Base-by-base conservation (phyloP, 2,797 vertebrate genomes). In the Anguilla obscura region DNA sequence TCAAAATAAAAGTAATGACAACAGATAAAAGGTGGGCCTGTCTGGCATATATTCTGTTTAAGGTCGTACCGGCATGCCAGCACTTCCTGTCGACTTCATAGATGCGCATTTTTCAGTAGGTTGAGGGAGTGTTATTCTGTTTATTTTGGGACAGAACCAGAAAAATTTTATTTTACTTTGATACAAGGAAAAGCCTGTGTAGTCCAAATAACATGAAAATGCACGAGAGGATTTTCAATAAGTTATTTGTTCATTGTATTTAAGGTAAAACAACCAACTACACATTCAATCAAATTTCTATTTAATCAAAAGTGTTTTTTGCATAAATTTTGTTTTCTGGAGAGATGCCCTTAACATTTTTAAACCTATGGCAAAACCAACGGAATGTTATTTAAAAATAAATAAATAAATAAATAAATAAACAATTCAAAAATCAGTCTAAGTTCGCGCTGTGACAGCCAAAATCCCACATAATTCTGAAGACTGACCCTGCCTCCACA, bases 131-230 rank as follows among this genome's bases (percentile, higher is more conserved):
- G 84, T 1, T 30, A 69, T 69, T 7, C 24, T n/a, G 63, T 69
- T 69, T 69, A 69, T 69, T 58, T 84, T 84, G 50, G n/a, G 27
- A 54, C 54, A 54, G 10, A 30, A 84, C 18, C 66, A 10, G 40
- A 45, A 45, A 45, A 45, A 4, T 45, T 45, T 45, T 45, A 45
- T 1, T 89, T 89, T 76, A 86, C 48, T 91, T 18, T 54, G 8
- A 2, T 8, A 58, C 27, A 58, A 79, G 40, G 27, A 86, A 18
- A 66, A 24, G 30, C 48, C 45, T 0, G 54, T 52, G 30, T 71
- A 24, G 18, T 33, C 7, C 50, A 52, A 52, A 8, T 74, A 71
- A 69, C 24, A 45, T 21, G 85, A 21, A 71, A 50, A 63, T 54
- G 63, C 45, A 52, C 60, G 27, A 36, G 18, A 85, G 52, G 30